Evolutionary conservation across 2,113 vertebrate species (phyloP).

Genomic region (Engraulis encrasicolus): DNA sequence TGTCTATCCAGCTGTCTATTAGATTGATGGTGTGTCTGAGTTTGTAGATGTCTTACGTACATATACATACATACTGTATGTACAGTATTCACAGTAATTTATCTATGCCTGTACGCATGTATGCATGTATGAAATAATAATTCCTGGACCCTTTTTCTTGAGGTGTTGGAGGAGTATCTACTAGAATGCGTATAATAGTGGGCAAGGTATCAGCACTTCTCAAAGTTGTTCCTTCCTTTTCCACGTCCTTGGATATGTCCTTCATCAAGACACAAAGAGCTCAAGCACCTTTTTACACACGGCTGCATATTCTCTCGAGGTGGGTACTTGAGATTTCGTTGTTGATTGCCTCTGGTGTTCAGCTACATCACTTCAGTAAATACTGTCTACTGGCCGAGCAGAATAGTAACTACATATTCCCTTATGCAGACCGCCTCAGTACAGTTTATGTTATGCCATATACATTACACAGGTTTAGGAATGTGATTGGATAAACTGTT

Average conservation of each 20-base stretch:
- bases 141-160: too few species aligned
- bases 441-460: slow-evolving; percentile 72
- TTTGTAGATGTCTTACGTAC: too few species aligned
- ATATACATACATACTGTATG: too few species aligned
- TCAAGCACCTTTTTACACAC: slow-evolving; percentile 71
- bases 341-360: slow-evolving; percentile 73
- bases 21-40: too few species aligned
- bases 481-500: slow-evolving; percentile 39
- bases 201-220: background rate
- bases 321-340: too few species aligned
- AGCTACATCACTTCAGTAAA: slow-evolving; percentile 70
- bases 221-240: background rate
- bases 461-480: slow-evolving; percentile 59
- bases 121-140: too few species aligned
- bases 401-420: slow-evolving; percentile 68
- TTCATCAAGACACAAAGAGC: slow-evolving; percentile 61
- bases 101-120: too few species aligned
- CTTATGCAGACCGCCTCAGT: slow-evolving; percentile 48
- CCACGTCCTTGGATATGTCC: slow-evolving; percentile 58
- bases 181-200: background rate
- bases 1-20: too few species aligned
- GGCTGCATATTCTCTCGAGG: slow-evolving; percentile 68
- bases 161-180: background rate
- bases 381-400: slow-evolving; percentile 54
- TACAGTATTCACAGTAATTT: too few species aligned